A percentile compares a stretch with the other conserved stretches of the same genome.
Evolutionary conservation across 30 jellyfish, hydroid and myxozoan species (phyloP).

Genomic region (Hydractinia echinata): DNA sequence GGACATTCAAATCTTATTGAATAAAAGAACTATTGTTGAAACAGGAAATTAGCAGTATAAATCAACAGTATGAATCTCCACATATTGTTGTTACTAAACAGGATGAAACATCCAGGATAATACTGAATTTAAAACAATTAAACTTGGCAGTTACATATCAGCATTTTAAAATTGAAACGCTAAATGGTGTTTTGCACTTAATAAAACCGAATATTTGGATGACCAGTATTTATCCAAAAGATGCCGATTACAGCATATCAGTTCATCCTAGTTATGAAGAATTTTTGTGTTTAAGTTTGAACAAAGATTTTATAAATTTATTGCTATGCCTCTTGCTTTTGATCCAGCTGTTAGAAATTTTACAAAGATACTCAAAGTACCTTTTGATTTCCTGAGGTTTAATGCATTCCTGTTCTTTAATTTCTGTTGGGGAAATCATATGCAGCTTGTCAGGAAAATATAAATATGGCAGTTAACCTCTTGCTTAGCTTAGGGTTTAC

Average conservation of each 20-base stretch:
- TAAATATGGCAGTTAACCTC: too few species aligned
- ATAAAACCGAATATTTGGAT: slow-evolving; percentile 30
- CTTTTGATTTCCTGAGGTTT: neutral
- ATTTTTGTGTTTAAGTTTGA: slow-evolving; percentile 21
- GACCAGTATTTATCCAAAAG: slow-evolving; percentile 49
- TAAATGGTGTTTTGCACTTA: slow-evolving; percentile 15
- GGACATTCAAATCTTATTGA: neutral
- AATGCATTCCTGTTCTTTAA: neutral
- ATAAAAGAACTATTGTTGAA: too few species aligned
- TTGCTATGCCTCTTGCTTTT: slow-evolving; percentile 15
- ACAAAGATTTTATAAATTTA: neutral
- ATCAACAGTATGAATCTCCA: too few species aligned
- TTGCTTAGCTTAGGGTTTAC: slow-evolving; percentile 12
- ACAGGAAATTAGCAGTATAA: neutral
- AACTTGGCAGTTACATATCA: slow-evolving; percentile 3
- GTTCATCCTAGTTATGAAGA: too few species aligned
- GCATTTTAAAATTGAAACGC: slow-evolving; percentile 46
- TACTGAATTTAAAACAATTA: slow-evolving; percentile 29
- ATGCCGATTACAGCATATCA: too few species aligned
- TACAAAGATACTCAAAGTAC: slow-evolving; percentile 22
- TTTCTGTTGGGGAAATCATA: neutral
- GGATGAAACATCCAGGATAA: slow-evolving; percentile 35
- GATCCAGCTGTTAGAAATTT: slow-evolving; percentile 19
- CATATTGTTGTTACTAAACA: slow-evolving; percentile 2
- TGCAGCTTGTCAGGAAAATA: neutral